Evolutionary conservation across 2,113 vertebrate species (phyloP).

Genomic region (Sturnira hondurensis): DNA sequence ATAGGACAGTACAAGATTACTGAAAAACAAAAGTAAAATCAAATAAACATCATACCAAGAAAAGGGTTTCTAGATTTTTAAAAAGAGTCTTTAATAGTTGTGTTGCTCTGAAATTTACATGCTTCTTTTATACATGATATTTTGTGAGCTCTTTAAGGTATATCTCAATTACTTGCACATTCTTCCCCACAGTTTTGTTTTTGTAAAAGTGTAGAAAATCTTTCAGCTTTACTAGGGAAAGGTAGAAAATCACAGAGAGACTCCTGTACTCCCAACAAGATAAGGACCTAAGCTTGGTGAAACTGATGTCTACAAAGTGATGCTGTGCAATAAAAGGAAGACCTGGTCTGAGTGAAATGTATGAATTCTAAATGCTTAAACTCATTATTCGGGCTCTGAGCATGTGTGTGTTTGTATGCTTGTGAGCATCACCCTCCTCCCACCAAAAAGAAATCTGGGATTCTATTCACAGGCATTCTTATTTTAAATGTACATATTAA

Average conservation of each 20-base stretch:
- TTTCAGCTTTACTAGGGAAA: constrained; percentile 23
- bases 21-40: background rate
- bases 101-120: background rate
- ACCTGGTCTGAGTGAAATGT: background rate
- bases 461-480: constrained; percentile 37
- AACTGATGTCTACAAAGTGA: background rate
- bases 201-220: constrained; percentile 26
- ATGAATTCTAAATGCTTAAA: constrained; percentile 36
- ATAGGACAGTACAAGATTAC: background rate
- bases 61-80: background rate
- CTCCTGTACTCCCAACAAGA: constrained; percentile 32
- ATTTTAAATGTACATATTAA: constrained; percentile 61
- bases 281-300: constrained; percentile 25
- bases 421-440: background rate
- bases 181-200: background rate
- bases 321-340: background rate
- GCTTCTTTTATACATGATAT: background rate
- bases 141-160: background rate
- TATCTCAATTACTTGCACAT: background rate
- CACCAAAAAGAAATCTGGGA: background rate
- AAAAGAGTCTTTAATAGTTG: background rate
- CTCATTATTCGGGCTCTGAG: background rate
- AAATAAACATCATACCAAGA: background rate
- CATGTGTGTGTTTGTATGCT: background rate
- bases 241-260: background rate